Base-by-base conservation (phyloP, 2,888 invertebrate species). In the Pachydiplax longipennis region DNA sequence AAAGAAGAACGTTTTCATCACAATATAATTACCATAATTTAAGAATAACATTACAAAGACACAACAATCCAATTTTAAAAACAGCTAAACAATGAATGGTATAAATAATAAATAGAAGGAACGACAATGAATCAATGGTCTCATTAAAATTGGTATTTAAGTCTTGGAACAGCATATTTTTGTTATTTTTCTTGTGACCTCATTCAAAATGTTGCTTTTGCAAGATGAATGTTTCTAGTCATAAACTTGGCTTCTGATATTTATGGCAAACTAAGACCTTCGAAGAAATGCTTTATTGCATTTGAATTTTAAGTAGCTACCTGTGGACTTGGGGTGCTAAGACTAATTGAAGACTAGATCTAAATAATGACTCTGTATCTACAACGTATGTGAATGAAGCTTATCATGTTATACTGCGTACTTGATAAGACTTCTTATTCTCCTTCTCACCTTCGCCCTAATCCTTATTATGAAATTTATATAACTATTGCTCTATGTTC, bases 401-500 rank as follows among this genome's bases (percentile, higher is more conserved):
- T 87, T 87, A 87, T 87, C 87, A 37, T 87, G 31, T 61, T 61
- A 87, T 87, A 87, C 37, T 87, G 87, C 58, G 13, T 87, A 61
- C 37, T 61, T 40, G 87, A 40, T 58, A 61, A 87, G 61, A 22
- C 87, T 61, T 87, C 31, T 53, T 37, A 35, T 83, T 10, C n/a
- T 18, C 35, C 83, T 83, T 12, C 25, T n/a, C n/a, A 61, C 37
- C 87, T n/a, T 87, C 61, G 35, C 73, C 87, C 87, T 87, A 87
- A 65, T 61, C 22, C 18, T 61, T 87, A 87, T 61, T 40, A 61
- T 87, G 61, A 87, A 87, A 31, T 87, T 87, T 61, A 40, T 61
- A 87, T 61, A 61, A 31, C 87, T 87, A 87, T 87, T 87, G 87
- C 87, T 87, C 87, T 87, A 87, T 37, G 58, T 83, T 87, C 87